A percentile compares a stretch with the other conserved stretches of the same genome.
phyloP scores from a whole-genome alignment of 2,113 vertebrate genomes.

The Symphodus melops region DNA sequence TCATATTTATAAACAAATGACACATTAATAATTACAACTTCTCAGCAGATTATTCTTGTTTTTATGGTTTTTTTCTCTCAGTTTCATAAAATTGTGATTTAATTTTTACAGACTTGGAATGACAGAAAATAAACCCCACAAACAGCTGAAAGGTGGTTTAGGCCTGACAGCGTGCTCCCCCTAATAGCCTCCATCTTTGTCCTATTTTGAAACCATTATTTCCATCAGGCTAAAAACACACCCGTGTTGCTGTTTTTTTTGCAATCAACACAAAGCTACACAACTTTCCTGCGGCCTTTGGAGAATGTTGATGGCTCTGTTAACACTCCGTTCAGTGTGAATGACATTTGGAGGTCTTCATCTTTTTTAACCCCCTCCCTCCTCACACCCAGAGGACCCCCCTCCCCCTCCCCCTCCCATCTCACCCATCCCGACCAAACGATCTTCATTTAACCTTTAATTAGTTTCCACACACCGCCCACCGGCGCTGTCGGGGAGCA shows the following conservation, averaged over 20 bases:
- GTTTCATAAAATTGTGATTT: too few species aligned
- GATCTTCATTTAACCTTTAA: constrained; percentile 73
- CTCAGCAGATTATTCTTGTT: too few species aligned
- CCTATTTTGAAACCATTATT: constrained; percentile 10
- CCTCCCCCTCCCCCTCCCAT: constrained; percentile 42
- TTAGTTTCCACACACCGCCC: constrained; percentile 65
- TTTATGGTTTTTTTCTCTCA: too few species aligned
- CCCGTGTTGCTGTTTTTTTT: constrained; percentile 5
- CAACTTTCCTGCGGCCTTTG: not conserved
- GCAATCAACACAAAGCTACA: constrained; percentile 33
- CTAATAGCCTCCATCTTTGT: not conserved
- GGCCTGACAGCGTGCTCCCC: not conserved
- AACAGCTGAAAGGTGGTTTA: not conserved
- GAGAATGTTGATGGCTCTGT: constrained; percentile 21
- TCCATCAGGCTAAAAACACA: not conserved
- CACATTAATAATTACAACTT: too few species aligned
- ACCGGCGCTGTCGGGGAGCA: constrained; percentile 35
- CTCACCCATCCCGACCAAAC: constrained; percentile 58
- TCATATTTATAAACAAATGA: too few species aligned
- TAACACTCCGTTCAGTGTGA: constrained; percentile 52
- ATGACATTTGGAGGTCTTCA: constrained; percentile 58
- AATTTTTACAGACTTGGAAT: too few species aligned
- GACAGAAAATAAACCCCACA: not conserved
- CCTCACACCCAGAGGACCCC: constrained; percentile 33
- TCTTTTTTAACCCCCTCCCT: constrained; percentile 40